phyloP scores from a whole-genome alignment of 2,113 vertebrate genomes.

The Oncorhynchus masou region DNA sequence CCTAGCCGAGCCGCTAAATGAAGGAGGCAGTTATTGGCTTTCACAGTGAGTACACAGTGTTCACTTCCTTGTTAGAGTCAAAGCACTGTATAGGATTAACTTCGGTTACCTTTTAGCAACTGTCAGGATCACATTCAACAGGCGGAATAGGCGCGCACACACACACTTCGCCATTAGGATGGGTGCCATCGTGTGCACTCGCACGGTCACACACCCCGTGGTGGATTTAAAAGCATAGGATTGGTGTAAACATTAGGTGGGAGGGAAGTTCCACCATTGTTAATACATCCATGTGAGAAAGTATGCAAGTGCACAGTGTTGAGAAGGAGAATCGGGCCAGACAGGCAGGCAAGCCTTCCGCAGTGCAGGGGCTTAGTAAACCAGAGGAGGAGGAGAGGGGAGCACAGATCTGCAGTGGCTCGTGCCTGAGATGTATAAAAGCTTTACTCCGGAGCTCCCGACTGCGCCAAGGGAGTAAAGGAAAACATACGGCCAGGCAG shows the following conservation, averaged over 20 bases:
- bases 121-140: background rate
- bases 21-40: conserved; percentile 1
- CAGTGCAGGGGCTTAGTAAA: conserved; percentile 56
- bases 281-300: too few relatives aligned
- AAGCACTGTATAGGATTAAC: background rate
- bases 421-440: conserved; percentile 57
- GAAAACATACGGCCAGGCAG: conserved; percentile 3
- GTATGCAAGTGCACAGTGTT: too few relatives aligned
- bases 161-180: background rate
- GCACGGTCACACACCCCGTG: too few relatives aligned
- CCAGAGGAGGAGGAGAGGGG: conserved; percentile 39
- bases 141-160: background rate
- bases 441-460: conserved; percentile 47
- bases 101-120: conserved; percentile 1
- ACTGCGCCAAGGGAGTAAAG: conserved; percentile 17
- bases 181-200: background rate
- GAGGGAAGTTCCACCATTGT: too few relatives aligned
- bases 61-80: background rate
- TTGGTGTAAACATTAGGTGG: too few relatives aligned
- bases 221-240: too few relatives aligned
- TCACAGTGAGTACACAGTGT: background rate
- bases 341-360: conserved; percentile 30
- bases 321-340: too few relatives aligned
- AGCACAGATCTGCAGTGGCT: conserved; percentile 58
- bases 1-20: background rate